Conservation (phyloP, 2,113 vertebrate genomes). For the Tretioscincus oriximinensis region DNA sequence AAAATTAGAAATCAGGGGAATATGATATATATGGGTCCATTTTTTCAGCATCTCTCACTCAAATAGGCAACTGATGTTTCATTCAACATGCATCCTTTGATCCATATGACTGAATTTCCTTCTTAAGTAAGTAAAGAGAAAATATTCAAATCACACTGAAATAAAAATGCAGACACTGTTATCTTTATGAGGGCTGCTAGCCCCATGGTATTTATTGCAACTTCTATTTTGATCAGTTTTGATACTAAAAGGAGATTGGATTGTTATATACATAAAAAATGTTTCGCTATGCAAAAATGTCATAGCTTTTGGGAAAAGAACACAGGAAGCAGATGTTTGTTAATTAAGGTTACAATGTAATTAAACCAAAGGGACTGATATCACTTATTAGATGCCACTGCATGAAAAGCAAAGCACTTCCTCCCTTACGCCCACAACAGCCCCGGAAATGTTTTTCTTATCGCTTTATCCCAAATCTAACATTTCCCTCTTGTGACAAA, state of each 20-base stretch:
- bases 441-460: conserved; percentile 41
- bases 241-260: conserved; percentile 24
- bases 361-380: conserved; percentile 54
- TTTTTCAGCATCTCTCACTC: not conserved
- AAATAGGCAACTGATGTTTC: too few relatives aligned
- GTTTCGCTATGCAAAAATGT: conserved; percentile 39
- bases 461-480: not conserved
- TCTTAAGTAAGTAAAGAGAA: not conserved
- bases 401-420: conserved; percentile 3
- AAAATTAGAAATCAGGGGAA: not conserved
- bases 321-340: conserved; percentile 59
- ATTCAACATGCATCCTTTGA: not conserved
- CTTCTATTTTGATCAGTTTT: not conserved
- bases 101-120: not conserved
- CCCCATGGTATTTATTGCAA: not conserved
- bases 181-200: not conserved
- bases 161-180: not conserved
- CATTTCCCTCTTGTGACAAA: conserved; percentile 27
- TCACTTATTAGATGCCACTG: conserved; percentile 39
- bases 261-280: conserved; percentile 19
- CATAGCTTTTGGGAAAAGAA: conserved; percentile 50
- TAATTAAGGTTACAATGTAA: conserved; percentile 55
- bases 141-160: not conserved
- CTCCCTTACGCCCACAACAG: not conserved
- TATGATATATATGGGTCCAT: not conserved